phyloP scores from a whole-genome alignment of 2,888 invertebrate genomes.

The Andrena trimmerana region DNA sequence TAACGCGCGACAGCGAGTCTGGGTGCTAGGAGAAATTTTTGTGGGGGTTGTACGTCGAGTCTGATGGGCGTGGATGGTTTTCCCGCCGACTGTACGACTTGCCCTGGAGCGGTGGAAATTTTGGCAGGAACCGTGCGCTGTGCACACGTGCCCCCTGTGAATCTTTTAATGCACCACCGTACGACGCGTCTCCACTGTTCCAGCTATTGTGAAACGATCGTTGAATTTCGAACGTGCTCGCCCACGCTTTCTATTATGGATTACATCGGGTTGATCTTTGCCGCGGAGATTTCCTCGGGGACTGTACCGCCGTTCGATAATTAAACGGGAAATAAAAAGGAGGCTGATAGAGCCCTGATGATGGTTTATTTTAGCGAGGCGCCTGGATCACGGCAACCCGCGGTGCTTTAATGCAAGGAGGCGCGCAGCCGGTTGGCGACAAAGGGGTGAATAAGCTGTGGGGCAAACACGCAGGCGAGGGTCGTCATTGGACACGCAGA shows the following conservation, averaged over 20 bases:
- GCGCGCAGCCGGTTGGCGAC: constrained; percentile 51
- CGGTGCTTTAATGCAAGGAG: constrained; percentile 64
- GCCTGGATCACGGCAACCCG: constrained; percentile 61
- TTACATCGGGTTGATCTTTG: not conserved
- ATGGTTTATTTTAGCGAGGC: constrained; percentile 58
- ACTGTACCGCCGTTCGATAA: constrained; percentile 49
- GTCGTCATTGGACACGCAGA: constrained; percentile 46
- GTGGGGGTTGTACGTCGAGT: constrained; percentile 2
- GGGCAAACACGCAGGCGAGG: constrained; percentile 48
- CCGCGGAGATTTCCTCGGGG: not conserved
- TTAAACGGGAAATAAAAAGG: constrained; percentile 52
- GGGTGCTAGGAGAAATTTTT: not conserved
- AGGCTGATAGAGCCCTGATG: constrained; percentile 33
- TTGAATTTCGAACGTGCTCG: too few species aligned
- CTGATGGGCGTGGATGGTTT: not conserved
- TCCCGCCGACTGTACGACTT: constrained; percentile 33
- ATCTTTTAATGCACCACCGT: constrained; percentile 35
- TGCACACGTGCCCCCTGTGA: constrained; percentile 21
- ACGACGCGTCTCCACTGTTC: not conserved
- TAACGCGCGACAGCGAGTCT: too few species aligned
- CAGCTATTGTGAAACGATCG: not conserved
- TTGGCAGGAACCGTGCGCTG: constrained; percentile 40
- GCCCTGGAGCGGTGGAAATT: constrained; percentile 52
- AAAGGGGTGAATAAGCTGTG: constrained; percentile 60
- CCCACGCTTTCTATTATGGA: not conserved